Base-by-base conservation (phyloP, 2,113 vertebrate genomes). In the Rostratula benghalensis region DNA sequence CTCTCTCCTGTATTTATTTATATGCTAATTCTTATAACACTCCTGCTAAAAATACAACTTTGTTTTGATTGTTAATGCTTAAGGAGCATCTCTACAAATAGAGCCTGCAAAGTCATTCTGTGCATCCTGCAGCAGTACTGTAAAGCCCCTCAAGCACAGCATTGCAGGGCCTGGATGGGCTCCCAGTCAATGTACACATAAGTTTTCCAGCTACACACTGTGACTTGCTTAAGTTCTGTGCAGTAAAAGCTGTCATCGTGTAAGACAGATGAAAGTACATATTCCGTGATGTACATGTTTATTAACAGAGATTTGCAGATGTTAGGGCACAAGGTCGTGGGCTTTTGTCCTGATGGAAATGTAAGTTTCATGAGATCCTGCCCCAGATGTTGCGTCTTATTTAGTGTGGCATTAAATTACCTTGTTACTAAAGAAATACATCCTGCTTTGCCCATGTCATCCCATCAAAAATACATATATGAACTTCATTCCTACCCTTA, bases 11-110 rank as follows among this genome's bases (percentile, higher is more conserved):
- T 33, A 53, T 90, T 84, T 93, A 31, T 87, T 94, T 87, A 68
- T 80, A 50, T 64, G 70, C 14, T 84, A 91, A 80, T 77, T 83
- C 12, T 39, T 73, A 37, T 75, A 88, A 91, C 83, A 89, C 31
- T 33, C 87, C 53, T 82, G 50, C 50, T 92, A 78, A 89, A 96
- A 92, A 85, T 73, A 83, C 24, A 73, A 60, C 9, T 87, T 63
- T 74, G 21, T 39, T 96, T 95, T 85, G n/a, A 76, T 48, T 96
- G 43, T 64, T 81, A 22, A 35, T 30, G 17, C 19, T 59, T 61
- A 64, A 75, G 25, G 19, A 90, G 2, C 39, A 80, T 37, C 24
- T 30, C 22, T 59, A 30, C 56, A 83, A 89, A 69, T 6, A 51
- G 17, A 67, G 6, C 30, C 43, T 41, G 24, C 22, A 22, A 80